Evolutionary conservation across 2,888 invertebrate species (phyloP).

Genomic region (Sericinus montela): DNA sequence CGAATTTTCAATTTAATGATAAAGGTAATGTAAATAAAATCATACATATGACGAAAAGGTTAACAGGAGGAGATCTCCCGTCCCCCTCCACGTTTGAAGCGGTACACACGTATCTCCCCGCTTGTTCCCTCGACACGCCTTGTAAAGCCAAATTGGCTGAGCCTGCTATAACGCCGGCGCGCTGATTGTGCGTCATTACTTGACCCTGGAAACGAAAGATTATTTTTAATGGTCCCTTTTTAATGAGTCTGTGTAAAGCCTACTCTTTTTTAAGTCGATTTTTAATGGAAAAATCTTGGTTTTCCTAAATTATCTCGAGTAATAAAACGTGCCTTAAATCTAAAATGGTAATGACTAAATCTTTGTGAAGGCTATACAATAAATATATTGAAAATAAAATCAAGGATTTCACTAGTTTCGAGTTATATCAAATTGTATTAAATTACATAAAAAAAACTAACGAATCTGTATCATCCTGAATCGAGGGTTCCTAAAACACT

Average conservation of each 20-base stretch:
- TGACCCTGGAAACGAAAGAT: conserved; percentile 81
- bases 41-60: conserved; percentile 81
- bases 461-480: no score
- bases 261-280: conserved; percentile 5
- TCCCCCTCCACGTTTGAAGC: conserved; percentile 96
- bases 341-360: no score
- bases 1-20: no score
- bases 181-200: conserved; percentile 90
- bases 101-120: conserved; percentile 92
- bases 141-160: conserved; percentile 90
- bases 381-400: no score
- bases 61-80: conserved; percentile 88
- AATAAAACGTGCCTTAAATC: no score
- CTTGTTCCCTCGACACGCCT: conserved; percentile 87
- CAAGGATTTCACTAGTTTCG: no score
- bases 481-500: no score
- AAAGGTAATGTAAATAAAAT: neutral
- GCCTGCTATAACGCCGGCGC: conserved; percentile 92
- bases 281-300: neutral
- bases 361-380: no score
- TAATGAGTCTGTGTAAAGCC: conserved; percentile 3
- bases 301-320: no score
- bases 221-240: conserved; percentile 21
- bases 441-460: no score
- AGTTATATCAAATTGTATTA: no score